phyloP scores from a whole-genome alignment of 2,888 invertebrate species.

The Elegia similella region DNA sequence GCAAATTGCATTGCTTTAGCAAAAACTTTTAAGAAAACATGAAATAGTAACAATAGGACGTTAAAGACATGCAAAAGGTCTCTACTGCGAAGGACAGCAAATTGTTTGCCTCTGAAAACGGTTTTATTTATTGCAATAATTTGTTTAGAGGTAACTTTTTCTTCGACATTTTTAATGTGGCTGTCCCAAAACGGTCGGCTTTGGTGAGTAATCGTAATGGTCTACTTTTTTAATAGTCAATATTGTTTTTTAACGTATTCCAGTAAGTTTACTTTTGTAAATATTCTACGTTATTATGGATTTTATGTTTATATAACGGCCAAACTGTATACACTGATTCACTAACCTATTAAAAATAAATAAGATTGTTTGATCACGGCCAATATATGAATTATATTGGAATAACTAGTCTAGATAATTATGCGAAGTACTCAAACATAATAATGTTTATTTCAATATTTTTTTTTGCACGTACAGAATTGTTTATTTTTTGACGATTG shows the following conservation, averaged over 20 bases:
- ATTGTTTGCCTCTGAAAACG: constrained; percentile 11
- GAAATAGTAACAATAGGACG: constrained; percentile 35
- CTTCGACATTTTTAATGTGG: background rate
- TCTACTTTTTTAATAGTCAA: background rate
- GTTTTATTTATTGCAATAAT: constrained; percentile 7
- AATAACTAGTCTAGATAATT: no score
- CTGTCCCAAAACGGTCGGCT: background rate
- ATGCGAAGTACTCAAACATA: no score
- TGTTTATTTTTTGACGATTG: background rate
- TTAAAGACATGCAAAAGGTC: constrained; percentile 50
- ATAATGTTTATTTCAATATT: no score
- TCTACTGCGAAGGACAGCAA: constrained; percentile 30
- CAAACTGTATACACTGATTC: background rate
- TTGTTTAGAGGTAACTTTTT: background rate
- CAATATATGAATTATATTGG: no score
- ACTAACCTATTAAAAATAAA: no score
- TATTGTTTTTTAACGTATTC: background rate
- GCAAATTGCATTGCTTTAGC: constrained; percentile 58
- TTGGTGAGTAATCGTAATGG: background rate
- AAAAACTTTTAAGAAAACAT: constrained; percentile 38
- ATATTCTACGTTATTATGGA: background rate
- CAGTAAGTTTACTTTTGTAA: background rate
- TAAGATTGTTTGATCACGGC: background rate
- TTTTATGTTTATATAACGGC: background rate
- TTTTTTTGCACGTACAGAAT: no score